phyloP scores from a whole-genome alignment of 2,113 vertebrate genomes.

The Alaudala cheleensis region DNA sequence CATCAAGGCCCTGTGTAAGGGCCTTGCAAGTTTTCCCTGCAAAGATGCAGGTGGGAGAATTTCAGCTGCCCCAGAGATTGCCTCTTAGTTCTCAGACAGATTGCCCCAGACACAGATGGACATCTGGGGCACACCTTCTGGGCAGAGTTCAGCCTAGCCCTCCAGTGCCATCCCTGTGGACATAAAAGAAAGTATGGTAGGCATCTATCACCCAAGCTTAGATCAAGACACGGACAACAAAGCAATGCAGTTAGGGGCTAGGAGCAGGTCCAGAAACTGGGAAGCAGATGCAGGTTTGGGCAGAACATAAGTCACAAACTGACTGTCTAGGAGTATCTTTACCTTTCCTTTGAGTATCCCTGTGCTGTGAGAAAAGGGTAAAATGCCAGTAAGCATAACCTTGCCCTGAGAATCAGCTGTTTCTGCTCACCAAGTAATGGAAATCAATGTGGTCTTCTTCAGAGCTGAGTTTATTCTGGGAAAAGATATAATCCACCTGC shows the following conservation, averaged over 20 bases:
- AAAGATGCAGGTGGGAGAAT: background rate
- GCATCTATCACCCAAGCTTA: background rate
- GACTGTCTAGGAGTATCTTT: background rate
- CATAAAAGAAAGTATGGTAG: background rate
- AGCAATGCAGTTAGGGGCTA: background rate
- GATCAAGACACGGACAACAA: background rate
- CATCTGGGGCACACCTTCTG: background rate
- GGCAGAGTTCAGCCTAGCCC: background rate
- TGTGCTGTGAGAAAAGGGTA: background rate
- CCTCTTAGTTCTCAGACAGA: background rate
- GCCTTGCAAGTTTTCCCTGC: background rate
- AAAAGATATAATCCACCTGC: slow-evolving; percentile 63
- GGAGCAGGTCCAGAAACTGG: background rate
- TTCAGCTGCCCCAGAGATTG: background rate
- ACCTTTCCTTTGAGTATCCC: background rate
- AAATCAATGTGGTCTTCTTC: slow-evolving; percentile 54
- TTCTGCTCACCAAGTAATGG: slow-evolving; percentile 69
- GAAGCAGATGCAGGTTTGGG: background rate
- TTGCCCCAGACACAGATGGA: background rate
- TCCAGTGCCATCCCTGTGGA: background rate
- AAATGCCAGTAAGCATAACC: background rate
- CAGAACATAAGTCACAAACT: background rate
- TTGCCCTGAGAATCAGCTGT: background rate
- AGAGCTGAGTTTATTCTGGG: slow-evolving; percentile 13
- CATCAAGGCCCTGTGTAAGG: background rate